Evolutionary conservation across 2,888 invertebrate genomes (phyloP), one percentile per base, ranked within the genome.

Genomic region (Theodoxus fluviatilis): DNA sequence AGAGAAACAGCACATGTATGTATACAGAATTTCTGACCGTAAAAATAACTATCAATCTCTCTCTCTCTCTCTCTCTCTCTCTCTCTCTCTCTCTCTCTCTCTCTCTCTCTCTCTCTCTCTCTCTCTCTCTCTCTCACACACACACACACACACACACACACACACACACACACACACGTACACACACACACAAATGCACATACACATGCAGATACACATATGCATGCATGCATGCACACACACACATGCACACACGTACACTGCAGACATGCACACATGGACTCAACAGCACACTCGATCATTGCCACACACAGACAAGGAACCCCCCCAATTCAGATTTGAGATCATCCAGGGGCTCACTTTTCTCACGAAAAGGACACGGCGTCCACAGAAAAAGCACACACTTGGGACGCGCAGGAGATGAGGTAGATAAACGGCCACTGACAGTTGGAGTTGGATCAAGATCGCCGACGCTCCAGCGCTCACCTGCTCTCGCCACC

Each of bases 1-100:
- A 43, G 43, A 43, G 43, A 43, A 18, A 43, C 9, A 43, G 43
- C 57, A 28, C 57, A 3, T 33, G 33, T 33, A 57, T 33, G 6
- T 33, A 57, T 15, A 6, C 57, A 28, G 9, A 2, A 9, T 22
- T 15, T 22, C 25, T 22, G 9, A 28, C 55, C 15, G 28, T 55
- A 25, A 28, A 25, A 28, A 25, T 55, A 4, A 28, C 55, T 22
- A 25, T 55, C 25, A 9, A 25, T 55, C 55, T 55, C 55, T 55
- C 55, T 55, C 55, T 55, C 55, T 22, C 55, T 55, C 55, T 22
- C 55, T 22, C 55, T 55, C 55, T 55, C 55, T 55, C 22, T 55
- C 55, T 55, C 22, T 22, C 55, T 55, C 55, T 22, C 22, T 55
- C 55, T 55, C 55, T 55, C 55, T 55, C 55, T 22, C 55, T 55